Evolutionary conservation across 2,888 invertebrate genomes (phyloP), one percentile per base, ranked within the genome.

Genomic region (Parnassius apollo): DNA sequence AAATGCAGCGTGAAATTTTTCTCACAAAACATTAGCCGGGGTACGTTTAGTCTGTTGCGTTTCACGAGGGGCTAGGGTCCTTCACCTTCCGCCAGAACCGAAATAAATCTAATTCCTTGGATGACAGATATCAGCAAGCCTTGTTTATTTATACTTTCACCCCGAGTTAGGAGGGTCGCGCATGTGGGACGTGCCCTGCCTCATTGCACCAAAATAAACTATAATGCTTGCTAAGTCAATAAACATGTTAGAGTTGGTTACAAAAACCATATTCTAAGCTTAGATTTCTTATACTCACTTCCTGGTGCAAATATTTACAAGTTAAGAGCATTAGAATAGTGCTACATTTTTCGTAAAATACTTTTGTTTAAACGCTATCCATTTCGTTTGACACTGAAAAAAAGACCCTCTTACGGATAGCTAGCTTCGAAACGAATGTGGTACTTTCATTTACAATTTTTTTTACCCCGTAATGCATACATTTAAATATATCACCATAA

Each of bases 61-160:
- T 71, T 77, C 75, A 71, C 75, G 76, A 75, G 83, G 85, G 87
- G 82, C 75, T 70, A 73, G 80, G 88, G 86, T 86, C 86, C 80
- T 88, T 87, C 86, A 88, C 85, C 89, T 89, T 88, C 85, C 82
- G 84, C 77, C 75, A 77, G 77, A 83, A 83, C 85, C 80, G 86
- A 89, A 88, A 91, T 91, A 88, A 91, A 91, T 91, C 88, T 89
- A 88, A 90, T 88, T 85, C 88, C 72, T 87, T 73, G 84, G 86
- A 89, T 91, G 91, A 91, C 90, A 90, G 89, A 89, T 90, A 91
- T 89, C 91, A 89, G 91, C 87, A 86, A 89, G 87, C 81, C 85
- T 87, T 86, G 89, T 91, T 89, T 91, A 91, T 91, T 90, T 91
- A 88, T 91, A 90, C 83, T 87, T 88, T 88, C 83, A 84, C 83